Evolutionary conservation across 2,888 invertebrate genomes (phyloP).

Genomic region (Xanthorhoe designata): DNA sequence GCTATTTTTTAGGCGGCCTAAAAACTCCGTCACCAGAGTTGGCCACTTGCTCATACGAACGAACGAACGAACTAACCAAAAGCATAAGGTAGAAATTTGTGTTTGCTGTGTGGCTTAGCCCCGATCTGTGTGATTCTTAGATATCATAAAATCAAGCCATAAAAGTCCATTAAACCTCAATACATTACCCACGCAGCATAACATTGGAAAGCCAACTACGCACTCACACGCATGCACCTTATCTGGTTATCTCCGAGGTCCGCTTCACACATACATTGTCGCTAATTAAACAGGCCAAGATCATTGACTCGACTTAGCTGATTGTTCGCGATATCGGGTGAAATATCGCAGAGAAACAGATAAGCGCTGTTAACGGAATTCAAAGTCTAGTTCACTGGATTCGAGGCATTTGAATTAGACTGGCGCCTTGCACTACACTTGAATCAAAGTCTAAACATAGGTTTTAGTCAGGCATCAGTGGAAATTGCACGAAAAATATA

Average conservation of each 20-base stretch:
- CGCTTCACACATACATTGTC: constrained; percentile 46
- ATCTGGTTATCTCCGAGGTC: constrained; percentile 32
- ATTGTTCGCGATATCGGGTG: constrained; percentile 20
- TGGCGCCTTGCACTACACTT: background rate
- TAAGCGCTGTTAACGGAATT: background rate
- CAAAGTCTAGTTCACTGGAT: constrained; percentile 1
- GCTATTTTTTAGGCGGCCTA: no score
- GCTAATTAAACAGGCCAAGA: constrained; percentile 44
- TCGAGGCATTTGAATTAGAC: background rate
- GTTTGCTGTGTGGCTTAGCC: no score
- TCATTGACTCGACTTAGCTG: constrained; percentile 39
- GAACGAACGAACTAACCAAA: no score
- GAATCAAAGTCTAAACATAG: background rate
- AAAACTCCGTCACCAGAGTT: no score
- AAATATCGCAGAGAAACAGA: constrained; percentile 10
- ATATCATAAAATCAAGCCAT: constrained; percentile 12
- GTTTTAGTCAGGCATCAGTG: background rate
- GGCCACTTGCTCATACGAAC: no score
- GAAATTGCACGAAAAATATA: no score
- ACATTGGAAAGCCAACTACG: constrained; percentile 41
- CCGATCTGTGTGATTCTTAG: no score
- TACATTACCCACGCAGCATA: constrained; percentile 25
- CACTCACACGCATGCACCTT: constrained; percentile 39
- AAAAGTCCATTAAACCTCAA: constrained; percentile 32
- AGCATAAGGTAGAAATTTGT: no score